phyloP scores from a whole-genome alignment of 1,140 invertebrate genomes.

The Camponotus vicinus region DNA sequence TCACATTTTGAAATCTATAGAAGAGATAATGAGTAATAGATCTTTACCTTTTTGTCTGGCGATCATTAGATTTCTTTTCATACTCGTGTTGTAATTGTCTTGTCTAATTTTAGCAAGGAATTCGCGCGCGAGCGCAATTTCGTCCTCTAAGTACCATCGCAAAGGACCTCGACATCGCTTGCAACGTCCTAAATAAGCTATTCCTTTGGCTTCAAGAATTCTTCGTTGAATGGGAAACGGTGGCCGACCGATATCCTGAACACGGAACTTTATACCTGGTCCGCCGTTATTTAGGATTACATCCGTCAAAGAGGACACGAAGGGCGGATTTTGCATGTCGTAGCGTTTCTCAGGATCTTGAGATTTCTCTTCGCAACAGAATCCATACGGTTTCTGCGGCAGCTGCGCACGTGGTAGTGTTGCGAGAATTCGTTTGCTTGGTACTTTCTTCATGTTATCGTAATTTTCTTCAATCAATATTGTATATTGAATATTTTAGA shows the following conservation, averaged over 20 bases:
- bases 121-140: slow-evolving; percentile 73
- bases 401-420: not conserved
- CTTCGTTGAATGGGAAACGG: not conserved
- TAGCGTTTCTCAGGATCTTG: slow-evolving; percentile 67
- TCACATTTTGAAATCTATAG: not conserved
- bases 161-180: slow-evolving; percentile 74
- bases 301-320: slow-evolving; percentile 42
- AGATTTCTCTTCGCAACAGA: slow-evolving; percentile 77
- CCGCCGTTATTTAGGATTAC: slow-evolving; percentile 65
- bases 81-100: slow-evolving; percentile 48
- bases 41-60: slow-evolving; percentile 61
- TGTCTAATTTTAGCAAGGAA: slow-evolving; percentile 58
- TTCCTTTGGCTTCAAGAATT: slow-evolving; percentile 14
- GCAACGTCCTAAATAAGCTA: slow-evolving; percentile 63
- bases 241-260: slow-evolving; percentile 63
- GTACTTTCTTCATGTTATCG: slow-evolving; percentile 40
- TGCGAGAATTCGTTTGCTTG: not conserved
- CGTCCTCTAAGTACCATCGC: slow-evolving; percentile 77
- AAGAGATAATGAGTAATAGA: not conserved
- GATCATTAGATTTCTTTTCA: slow-evolving; percentile 63
- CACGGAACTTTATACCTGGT: slow-evolving; percentile 74
- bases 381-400: slow-evolving; percentile 76
- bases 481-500: slow-evolving; percentile 14
- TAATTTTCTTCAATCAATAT: not conserved
- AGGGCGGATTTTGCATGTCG: slow-evolving; percentile 41